Conservation (phyloP, 2,797 vertebrate species). For the Phoeniculus purpureus region DNA sequence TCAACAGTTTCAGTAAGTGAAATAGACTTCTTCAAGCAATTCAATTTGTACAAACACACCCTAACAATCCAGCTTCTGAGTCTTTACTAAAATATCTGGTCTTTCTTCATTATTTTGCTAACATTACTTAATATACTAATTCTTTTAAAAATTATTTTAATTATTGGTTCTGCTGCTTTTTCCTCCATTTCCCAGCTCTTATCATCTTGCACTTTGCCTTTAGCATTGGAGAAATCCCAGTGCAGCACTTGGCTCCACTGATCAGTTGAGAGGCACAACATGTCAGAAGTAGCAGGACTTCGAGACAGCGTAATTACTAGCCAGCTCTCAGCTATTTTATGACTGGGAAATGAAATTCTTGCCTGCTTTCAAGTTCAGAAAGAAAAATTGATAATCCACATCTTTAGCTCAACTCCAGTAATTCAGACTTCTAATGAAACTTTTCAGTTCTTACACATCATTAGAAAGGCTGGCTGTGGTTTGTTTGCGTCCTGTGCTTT, state of each 20-base stretch:
- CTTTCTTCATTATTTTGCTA: constrained; percentile 60
- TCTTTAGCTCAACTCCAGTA: neutral
- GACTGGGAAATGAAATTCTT: neutral
- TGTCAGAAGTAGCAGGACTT: neutral
- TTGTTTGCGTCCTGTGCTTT: neutral
- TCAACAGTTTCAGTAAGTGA: constrained; percentile 95
- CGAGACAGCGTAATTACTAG: neutral
- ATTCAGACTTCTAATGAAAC: neutral
- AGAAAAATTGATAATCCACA: neutral
- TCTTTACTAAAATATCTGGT: constrained; percentile 59
- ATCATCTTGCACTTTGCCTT: constrained; percentile 62
- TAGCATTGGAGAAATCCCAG: constrained; percentile 27
- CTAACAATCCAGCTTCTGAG: constrained; percentile 64
- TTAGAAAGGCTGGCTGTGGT: neutral
- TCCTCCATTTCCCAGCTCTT: constrained; percentile 62
- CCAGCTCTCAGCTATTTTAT: neutral
- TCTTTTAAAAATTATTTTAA: neutral
- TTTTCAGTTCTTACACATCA: neutral
- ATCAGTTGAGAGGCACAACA: neutral
- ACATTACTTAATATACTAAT: constrained; percentile 62
- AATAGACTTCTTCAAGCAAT: constrained; percentile 25
- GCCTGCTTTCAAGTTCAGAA: neutral
- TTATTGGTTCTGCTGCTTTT: constrained; percentile 61
- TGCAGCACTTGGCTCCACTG: constrained; percentile 1
- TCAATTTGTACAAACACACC: constrained; percentile 29